A percentile compares a stretch with the other conserved stretches of the same genome.
Conservation (phyloP, 2,797 vertebrate species). For the Acipenser oxyrinchus region DNA sequence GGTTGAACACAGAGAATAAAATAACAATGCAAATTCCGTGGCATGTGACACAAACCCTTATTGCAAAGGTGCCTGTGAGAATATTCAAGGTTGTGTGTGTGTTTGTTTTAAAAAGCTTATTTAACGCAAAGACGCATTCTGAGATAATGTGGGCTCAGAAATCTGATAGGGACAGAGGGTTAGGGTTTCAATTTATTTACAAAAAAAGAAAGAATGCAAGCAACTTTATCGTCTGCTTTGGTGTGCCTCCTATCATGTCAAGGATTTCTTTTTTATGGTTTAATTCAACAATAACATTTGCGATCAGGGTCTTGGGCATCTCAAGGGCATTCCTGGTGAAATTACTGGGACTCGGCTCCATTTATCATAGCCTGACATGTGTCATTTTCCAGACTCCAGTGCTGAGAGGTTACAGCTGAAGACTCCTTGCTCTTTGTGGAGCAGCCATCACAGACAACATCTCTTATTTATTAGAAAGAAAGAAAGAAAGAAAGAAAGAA, state of each 20-base stretch:
- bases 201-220: slow-evolving; percentile 2
- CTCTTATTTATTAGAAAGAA: slow-evolving; percentile 57
- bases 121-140: too few relatives aligned
- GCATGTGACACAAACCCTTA: too few relatives aligned
- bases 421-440: slow-evolving; percentile 96
- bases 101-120: too few relatives aligned
- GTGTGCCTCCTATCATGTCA: slow-evolving; percentile 51
- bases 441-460: slow-evolving; percentile 80
- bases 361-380: slow-evolving; percentile 99
- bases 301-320: slow-evolving; percentile 94
- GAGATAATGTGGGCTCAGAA: too few relatives aligned
- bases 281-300: slow-evolving; percentile 99
- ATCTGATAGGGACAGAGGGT: too few relatives aligned
- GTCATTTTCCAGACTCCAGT: slow-evolving; percentile 98
- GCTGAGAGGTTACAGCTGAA: slow-evolving; percentile 96
- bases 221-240: slow-evolving; percentile 34
- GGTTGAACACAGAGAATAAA: too few relatives aligned
- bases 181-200: background rate
- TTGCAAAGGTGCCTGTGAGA: too few relatives aligned
- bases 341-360: slow-evolving; percentile 98
- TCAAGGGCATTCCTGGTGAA: slow-evolving; percentile 99
- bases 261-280: slow-evolving; percentile 83
- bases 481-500: background rate
- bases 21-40: too few relatives aligned
- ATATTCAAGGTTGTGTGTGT: too few relatives aligned